Evolutionary conservation across 2,888 invertebrate genomes (phyloP).

Genomic region (Chymomyza procnemis): DNA sequence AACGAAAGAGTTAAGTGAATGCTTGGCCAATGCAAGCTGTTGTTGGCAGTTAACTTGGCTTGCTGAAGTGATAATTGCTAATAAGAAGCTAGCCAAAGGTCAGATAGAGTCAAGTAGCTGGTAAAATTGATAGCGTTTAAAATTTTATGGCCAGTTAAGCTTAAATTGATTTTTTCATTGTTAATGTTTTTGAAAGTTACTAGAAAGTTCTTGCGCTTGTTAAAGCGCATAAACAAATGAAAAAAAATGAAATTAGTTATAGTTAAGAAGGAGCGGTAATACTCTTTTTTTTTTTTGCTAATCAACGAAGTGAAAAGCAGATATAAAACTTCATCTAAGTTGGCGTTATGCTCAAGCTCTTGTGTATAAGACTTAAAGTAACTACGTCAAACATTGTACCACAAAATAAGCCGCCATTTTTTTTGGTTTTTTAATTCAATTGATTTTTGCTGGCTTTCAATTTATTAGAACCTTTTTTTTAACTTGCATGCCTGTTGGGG

Average conservation of each 20-base stretch:
- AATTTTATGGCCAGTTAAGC: not conserved
- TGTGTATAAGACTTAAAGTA: not conserved
- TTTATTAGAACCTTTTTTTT: constrained; percentile 26
- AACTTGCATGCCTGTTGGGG: not conserved
- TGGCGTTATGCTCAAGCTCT: no score
- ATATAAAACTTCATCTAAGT: no score
- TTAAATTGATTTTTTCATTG: constrained; percentile 7
- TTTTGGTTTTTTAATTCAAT: constrained; percentile 50
- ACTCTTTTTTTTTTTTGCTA: no score
- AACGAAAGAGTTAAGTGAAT: not conserved
- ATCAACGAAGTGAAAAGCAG: not conserved
- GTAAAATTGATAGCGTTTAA: constrained; percentile 1
- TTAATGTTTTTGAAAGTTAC: not conserved
- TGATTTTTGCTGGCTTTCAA: constrained; percentile 43
- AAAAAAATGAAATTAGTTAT: no score
- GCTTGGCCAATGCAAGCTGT: constrained; percentile 4
- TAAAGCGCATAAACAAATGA: constrained; percentile 2
- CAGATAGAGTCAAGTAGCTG: constrained; percentile 24
- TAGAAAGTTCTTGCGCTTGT: constrained; percentile 10
- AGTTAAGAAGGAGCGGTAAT: no score
- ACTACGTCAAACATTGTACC: not conserved
- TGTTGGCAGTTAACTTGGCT: not conserved
- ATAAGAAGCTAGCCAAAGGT: constrained; percentile 25
- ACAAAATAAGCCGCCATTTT: not conserved
- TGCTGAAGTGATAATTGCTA: not conserved